Evolutionary conservation across 1,140 invertebrate genomes (phyloP), one percentile per base, ranked within the genome.

Genomic region (Pogonomyrmex californicus): DNA sequence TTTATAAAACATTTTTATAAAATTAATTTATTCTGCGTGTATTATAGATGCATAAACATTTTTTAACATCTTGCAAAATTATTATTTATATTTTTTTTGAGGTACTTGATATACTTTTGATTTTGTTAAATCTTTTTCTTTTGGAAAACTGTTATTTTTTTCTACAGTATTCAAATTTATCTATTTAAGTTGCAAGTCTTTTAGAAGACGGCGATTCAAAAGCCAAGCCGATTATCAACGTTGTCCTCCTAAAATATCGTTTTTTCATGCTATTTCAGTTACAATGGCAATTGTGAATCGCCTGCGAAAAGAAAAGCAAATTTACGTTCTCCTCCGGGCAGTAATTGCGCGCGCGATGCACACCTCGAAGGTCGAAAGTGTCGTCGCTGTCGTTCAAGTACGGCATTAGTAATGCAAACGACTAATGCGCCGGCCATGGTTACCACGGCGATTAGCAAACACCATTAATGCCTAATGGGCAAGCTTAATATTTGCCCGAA

Each of bases 401-500:
- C 58, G 58, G 36, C 58, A 65, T 65, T 63, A 30, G 75, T 63
- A 77, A 63, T 77, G 75, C 76, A 65, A 65, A 65, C 44, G 60
- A 14, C 60, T 65, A 65, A 78, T 78, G 44, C 33, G 76, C 58
- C 58, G 41, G 17, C 41, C 75, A 44, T 47, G 41, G 56, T 44
- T 44, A 77, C 75, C 30, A 49, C 33, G 30, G 5, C 58, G 76
- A 78, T 78, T 78, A 78, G 76, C 44, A 78, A 78, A 78, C 44
- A 78, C 60, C 76, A 78, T 78, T 78, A 78, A 78, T 78, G 14
- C n/a, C n/a, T 9, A 30, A 63, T 65, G 75, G 76, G 10, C 41
- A 58, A 49, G 30, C 30, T 63, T 78, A 65, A 65, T 65, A 63
- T 78, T 78, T 78, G 76, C 41, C 17, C 60, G 23, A 44, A 51